Base-by-base conservation (phyloP, 2,797 vertebrate genomes). In the Microcaecilia unicolor region DNA sequence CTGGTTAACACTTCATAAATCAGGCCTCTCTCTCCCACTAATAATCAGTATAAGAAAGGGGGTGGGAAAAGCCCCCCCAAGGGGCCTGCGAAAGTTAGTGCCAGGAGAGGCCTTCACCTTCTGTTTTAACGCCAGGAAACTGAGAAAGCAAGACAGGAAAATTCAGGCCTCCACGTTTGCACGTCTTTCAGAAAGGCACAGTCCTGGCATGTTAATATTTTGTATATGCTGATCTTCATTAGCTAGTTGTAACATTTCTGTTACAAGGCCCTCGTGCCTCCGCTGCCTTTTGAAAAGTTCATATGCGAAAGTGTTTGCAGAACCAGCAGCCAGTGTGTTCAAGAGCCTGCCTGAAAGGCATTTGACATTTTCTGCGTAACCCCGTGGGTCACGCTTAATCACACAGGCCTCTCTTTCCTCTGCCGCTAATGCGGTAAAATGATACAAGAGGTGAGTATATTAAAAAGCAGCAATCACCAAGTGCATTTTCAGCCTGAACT, bases 331-430 rank as follows among this genome's bases (percentile, higher is more conserved):
- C 28, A 34, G 25, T 15, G 8, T 11, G 18, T 15, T 36, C 24
- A 39, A 56, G 18, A 48, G 38, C 30, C 12, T 11, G 29, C n/a
- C 55, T 32, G 36, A 37, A 48, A 37, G 28, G 22, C 35, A 32
- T 32, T 43, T 53, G 41, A 37, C 36, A 31, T 51, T 63, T 58
- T 29, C 14, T 17, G 15, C 30, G 16, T 3, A 22, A 24, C 34
- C 4, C 2, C 4, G 2, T 12, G 41, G 37, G 13, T 45, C 31
- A 37, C 29, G n/a, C 24, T 34, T 48, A 22, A 33, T 52, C 22
- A 30, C n/a, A 21, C 20, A n/a, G 14, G 27, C 9, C 25, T 31
- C 12, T 35, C 39, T 33, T 28, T 44, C 5, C 18, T 16, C 22
- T 18, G 11, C 24, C 34, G 40, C 20, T 8, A 22, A 27, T 26